Conservation (phyloP, 2,113 vertebrate species). For the Smithornis capensis region DNA sequence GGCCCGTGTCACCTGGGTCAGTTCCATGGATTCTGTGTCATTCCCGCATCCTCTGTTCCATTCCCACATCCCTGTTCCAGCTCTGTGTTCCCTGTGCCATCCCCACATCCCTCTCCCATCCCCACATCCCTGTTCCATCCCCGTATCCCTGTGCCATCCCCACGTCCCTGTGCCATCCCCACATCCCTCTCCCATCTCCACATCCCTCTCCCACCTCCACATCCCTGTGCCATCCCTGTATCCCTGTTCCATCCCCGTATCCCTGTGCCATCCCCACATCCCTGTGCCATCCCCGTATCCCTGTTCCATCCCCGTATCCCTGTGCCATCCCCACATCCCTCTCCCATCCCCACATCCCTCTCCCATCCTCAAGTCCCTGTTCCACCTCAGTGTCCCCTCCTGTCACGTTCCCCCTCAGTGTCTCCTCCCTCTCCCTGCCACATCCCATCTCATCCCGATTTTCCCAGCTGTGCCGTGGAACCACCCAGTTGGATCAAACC, state of each 20-base stretch:
- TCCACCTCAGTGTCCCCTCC: not conserved
- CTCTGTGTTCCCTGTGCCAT: no score
- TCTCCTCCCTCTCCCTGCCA: not conserved
- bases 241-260: not conserved
- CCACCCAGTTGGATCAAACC: not conserved
- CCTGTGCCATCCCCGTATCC: not conserved
- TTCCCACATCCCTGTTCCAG: no score
- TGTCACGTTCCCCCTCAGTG: fast-evolving
- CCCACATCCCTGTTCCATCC: not conserved
- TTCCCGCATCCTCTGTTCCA: not conserved
- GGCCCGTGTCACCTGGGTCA: not conserved
- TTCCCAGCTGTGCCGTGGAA: not conserved
- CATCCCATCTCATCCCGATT: not conserved
- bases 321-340: not conserved
- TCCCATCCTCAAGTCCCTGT: not conserved
- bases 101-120: not conserved
- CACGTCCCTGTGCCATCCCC: not conserved
- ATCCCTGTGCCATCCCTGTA: not conserved
- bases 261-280: no score
- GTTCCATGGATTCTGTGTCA: not conserved
- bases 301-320: not conserved
- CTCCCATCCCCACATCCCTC: not conserved
- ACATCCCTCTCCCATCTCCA: not conserved
- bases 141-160: not conserved
- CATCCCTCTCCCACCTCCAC: not conserved